A percentile compares a stretch with the other conserved stretches of the same genome.
Evolutionary conservation across 2,797 vertebrate genomes (phyloP).

Genomic region (Falco rusticolus): DNA sequence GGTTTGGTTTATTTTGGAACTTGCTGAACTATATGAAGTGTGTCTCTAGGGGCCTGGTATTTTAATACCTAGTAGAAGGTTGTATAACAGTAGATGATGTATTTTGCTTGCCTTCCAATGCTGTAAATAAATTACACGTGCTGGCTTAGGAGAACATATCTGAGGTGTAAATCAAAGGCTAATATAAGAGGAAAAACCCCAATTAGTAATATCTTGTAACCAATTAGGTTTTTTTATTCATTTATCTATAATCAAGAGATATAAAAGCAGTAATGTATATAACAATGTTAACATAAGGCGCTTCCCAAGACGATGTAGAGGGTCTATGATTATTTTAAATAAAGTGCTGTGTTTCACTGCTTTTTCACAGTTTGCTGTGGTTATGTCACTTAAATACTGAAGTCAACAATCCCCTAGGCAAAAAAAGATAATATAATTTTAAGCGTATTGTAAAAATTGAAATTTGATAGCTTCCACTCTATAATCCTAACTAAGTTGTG

Average conservation of each 20-base stretch:
- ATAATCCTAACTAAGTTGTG: constrained; percentile 57
- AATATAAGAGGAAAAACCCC: constrained; percentile 40
- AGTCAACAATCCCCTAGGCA: constrained; percentile 59
- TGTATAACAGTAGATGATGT: constrained; percentile 82
- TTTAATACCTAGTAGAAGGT: constrained; percentile 82
- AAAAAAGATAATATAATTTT: constrained; percentile 71
- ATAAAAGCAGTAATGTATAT: not conserved
- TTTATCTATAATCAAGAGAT: not conserved
- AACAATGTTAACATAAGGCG: not conserved
- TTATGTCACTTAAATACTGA: constrained; percentile 76
- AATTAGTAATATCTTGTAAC: not conserved
- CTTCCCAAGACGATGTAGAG: not conserved
- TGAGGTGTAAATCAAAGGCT: constrained; percentile 74
- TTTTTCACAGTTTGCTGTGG: constrained; percentile 77
- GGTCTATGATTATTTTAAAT: constrained; percentile 72
- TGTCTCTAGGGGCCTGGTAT: constrained; percentile 78
- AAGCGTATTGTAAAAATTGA: constrained; percentile 67
- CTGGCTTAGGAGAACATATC: constrained; percentile 57
- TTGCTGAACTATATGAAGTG: constrained; percentile 78
- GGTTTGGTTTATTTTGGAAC: constrained; percentile 82
- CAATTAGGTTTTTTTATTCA: not conserved
- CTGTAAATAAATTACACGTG: constrained; percentile 79
- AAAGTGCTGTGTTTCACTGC: constrained; percentile 82
- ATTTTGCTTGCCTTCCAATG: constrained; percentile 79
- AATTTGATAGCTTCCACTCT: constrained; percentile 61